These are phyloP conservation scores for Eubucco bourcierii DNA, from an alignment of 2,113 vertebrate genomes.

Conservation along the genomic window DNA sequence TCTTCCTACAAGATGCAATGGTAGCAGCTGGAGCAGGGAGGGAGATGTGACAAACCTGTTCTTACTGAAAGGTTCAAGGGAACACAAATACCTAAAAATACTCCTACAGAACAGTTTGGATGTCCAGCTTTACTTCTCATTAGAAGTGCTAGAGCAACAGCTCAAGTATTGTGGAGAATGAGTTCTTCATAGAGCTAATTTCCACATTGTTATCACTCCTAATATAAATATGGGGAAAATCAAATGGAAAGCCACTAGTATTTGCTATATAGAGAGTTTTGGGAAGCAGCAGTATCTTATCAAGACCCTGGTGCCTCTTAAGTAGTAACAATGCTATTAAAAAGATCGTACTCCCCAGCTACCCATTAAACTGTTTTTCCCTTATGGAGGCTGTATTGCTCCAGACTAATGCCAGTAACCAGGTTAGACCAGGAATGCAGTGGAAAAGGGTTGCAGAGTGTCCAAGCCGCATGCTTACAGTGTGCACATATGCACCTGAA, in stretches of 20 bases:
- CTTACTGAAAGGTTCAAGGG: background rate
- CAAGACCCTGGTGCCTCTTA: background rate
- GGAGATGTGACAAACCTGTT: background rate
- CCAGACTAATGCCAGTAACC: background rate
- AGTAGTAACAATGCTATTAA: background rate
- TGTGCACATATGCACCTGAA: background rate
- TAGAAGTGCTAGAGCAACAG: background rate
- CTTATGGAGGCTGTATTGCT: background rate
- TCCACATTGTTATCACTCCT: background rate
- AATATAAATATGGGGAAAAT: background rate
- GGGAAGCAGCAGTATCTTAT: background rate
- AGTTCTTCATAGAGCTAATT: background rate
- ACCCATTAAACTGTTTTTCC: rapidly evolving
- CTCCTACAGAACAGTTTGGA: background rate
- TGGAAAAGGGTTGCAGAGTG: background rate
- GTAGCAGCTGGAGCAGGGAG: background rate
- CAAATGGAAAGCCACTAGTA: background rate
- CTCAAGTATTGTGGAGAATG: background rate
- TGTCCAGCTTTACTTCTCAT: background rate
- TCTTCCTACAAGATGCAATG: background rate
- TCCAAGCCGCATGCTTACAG: background rate
- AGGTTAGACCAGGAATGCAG: background rate
- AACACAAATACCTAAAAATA: background rate
- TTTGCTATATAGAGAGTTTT: background rate
- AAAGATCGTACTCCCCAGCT: background rate